Conservation (phyloP, 1,140 invertebrate genomes). For the Metopolophium dirhodum region DNA sequence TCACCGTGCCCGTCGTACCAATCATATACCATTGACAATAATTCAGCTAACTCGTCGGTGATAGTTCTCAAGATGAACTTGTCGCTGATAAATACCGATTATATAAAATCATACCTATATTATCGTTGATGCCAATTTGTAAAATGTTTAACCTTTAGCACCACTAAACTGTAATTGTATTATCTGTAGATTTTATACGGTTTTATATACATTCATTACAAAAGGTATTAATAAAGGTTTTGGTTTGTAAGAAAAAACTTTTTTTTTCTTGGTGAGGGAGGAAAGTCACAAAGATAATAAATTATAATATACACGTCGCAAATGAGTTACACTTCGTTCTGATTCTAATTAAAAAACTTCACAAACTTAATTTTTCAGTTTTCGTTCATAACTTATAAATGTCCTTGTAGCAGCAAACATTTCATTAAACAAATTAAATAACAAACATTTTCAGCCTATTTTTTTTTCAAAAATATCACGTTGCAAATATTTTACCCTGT, state of each 20-base stretch:
- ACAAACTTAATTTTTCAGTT: background rate
- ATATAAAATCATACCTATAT: background rate
- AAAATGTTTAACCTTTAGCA: background rate
- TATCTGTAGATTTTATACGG: background rate
- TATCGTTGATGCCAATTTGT: background rate
- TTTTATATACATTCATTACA: background rate
- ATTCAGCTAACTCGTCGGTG: background rate
- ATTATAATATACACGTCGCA: background rate
- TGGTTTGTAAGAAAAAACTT: background rate
- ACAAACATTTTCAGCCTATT: background rate
- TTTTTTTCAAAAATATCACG: background rate
- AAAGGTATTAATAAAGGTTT: background rate
- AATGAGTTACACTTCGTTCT: background rate
- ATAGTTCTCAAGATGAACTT: background rate
- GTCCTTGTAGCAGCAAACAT: background rate
- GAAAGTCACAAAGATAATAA: background rate
- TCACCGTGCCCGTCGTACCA: background rate
- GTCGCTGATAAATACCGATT: no score
- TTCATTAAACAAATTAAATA: background rate
- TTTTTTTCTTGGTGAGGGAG: background rate
- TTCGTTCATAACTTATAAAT: background rate
- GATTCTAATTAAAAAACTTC: conserved; percentile 3
- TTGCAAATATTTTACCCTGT: background rate
- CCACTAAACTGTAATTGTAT: background rate
- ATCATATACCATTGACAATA: background rate